phyloP scores from a whole-genome alignment of 2,888 invertebrate genomes.

The Ecdyonurus torrentis region DNA sequence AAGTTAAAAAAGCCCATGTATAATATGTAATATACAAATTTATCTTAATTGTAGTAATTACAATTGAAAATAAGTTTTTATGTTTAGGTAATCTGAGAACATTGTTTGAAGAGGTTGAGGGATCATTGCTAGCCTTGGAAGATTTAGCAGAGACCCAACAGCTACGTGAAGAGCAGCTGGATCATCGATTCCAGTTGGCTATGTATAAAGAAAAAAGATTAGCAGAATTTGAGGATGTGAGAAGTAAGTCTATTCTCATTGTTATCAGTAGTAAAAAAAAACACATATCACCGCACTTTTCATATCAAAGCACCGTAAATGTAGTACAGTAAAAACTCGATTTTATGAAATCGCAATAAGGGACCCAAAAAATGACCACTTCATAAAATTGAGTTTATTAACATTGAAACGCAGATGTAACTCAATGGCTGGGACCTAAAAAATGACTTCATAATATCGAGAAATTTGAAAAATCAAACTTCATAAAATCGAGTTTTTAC shows the following conservation, averaged over 20 bases:
- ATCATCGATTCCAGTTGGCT: conserved; percentile 52
- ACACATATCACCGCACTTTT: too few relatives aligned
- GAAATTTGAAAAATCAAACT: too few relatives aligned
- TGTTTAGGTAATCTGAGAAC: conserved; percentile 32
- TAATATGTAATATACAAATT: background rate
- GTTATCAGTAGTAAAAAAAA: too few relatives aligned
- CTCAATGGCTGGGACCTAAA: too few relatives aligned
- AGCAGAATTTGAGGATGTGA: conserved; percentile 30
- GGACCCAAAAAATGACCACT: too few relatives aligned
- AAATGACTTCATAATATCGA: too few relatives aligned
- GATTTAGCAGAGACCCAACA: conserved; percentile 50
- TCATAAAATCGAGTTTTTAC: too few relatives aligned
- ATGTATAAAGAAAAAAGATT: conserved; percentile 54
- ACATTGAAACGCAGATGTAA: too few relatives aligned
- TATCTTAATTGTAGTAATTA: background rate
- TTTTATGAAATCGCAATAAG: too few relatives aligned
- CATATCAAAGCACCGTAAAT: too few relatives aligned
- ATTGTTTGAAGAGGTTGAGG: conserved; percentile 44
- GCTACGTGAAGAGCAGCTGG: conserved; percentile 49
- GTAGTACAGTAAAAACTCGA: too few relatives aligned
- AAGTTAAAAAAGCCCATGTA: conserved; percentile 1
- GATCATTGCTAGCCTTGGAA: conserved; percentile 43
- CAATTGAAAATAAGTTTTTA: background rate
- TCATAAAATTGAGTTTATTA: too few relatives aligned
- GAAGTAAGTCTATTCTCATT: conserved; percentile 35